Percentiles rank a stretch among this genome's conserved stretches.
Evolutionary conservation across 2,797 vertebrate genomes (phyloP).

Genomic region (Enteromius paludinosus): DNA sequence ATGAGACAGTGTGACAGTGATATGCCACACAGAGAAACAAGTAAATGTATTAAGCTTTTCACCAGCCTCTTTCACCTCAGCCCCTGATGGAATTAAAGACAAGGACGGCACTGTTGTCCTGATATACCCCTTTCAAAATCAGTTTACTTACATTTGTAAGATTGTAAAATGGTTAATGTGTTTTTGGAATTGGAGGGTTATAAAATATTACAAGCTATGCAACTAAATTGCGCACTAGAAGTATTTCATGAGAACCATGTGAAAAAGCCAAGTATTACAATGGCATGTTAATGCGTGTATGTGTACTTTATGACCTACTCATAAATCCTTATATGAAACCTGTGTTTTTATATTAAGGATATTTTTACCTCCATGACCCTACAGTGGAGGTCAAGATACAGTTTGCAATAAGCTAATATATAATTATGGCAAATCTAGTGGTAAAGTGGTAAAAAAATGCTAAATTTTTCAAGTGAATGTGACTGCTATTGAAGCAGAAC

Average conservation of each 20-base stretch:
- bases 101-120: constrained; percentile 15
- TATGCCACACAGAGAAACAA: constrained; percentile 39
- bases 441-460: background rate
- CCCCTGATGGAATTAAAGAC: constrained; percentile 1
- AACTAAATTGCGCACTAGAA: constrained; percentile 3
- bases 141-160: background rate
- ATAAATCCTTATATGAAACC: background rate
- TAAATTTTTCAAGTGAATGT: background rate
- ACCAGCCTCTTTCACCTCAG: constrained; percentile 1
- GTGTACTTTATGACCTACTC: background rate
- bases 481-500: constrained; percentile 10
- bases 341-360: background rate
- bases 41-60: constrained; percentile 31
- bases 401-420: background rate
- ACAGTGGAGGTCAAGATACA: background rate
- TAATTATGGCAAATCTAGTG: background rate
- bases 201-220: constrained; percentile 11
- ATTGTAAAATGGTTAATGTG: background rate
- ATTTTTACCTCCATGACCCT: background rate
- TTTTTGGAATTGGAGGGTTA: background rate
- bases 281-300: background rate
- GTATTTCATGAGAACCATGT: background rate
- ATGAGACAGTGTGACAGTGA: constrained; percentile 45
- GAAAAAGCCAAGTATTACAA: constrained; percentile 1
- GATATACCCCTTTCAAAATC: constrained; percentile 6